A percentile compares a stretch with the other conserved stretches of the same genome.
phyloP scores from a whole-genome alignment of 1,140 invertebrate genomes.

The Parapsyche elsis region DNA sequence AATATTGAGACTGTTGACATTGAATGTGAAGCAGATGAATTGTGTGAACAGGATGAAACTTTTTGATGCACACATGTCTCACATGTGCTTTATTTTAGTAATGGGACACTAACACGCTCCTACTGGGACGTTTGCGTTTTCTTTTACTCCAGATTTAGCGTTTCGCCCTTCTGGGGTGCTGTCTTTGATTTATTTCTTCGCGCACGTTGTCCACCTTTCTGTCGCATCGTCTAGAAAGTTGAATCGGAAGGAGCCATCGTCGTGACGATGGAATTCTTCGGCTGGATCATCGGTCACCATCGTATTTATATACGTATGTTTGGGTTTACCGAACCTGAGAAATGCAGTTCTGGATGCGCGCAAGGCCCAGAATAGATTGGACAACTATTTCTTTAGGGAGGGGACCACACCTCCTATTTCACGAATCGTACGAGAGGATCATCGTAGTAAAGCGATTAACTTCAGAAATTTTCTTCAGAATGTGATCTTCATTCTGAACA shows the following conservation, averaged over 20 bases:
- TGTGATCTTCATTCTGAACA: background rate
- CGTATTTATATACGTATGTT: constrained; percentile 43
- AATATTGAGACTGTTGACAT: no score
- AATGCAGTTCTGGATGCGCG: constrained; percentile 35
- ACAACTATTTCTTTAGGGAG: background rate
- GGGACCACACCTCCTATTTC: background rate
- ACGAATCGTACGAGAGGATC: background rate
- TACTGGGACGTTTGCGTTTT: background rate
- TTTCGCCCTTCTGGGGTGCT: background rate
- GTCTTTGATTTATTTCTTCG: background rate
- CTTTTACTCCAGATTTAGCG: constrained; percentile 18
- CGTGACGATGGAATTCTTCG: background rate
- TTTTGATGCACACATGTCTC: background rate
- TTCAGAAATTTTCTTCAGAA: background rate
- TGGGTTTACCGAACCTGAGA: constrained; percentile 50
- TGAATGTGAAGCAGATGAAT: background rate
- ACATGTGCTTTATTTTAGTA: constrained; percentile 33
- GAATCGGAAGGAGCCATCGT: background rate
- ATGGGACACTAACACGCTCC: background rate
- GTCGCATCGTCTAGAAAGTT: background rate
- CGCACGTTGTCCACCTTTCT: background rate
- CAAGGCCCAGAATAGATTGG: constrained; percentile 36
- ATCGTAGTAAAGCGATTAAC: background rate
- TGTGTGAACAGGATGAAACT: constrained; percentile 25
- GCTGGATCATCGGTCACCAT: constrained; percentile 15